Evolutionary conservation across 2,888 invertebrate genomes (phyloP), one percentile per base, ranked within the genome.

Genomic region (Caradrina clavipalpis): DNA sequence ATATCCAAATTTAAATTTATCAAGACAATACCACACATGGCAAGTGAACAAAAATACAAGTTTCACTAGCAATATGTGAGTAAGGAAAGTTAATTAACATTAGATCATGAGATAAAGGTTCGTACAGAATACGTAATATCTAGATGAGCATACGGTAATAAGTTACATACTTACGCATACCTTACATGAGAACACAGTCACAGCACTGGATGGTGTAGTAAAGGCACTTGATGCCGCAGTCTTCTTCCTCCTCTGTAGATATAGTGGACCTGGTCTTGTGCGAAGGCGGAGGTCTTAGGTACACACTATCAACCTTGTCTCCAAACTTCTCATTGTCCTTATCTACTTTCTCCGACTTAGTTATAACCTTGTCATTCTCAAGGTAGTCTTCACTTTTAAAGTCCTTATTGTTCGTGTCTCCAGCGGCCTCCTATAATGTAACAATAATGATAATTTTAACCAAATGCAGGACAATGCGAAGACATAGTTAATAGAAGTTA

Each of bases 191-290:
- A 68, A 96, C 95, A 90, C 97, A 97, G 83, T 97, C 97, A 91
- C 97, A 97, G 85, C 97, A 97, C 87, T 97, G 96, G 83, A 97
- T 92, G 2, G 97, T 96, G 81, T 96, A 97, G 84, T 97, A 97
- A 21, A 97, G 92, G 84, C 97, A 97, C 86, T 96, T 96, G 17
- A 97, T 95, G 65, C 96, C 95, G 82, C 97, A 97, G 60, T 94
- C 95, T 75, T 97, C 96, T 21, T 97, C 96, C 71, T 97, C 96
- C 5, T 90, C 89, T 0, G 88, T 87, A 61, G 94, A 88, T 0
- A 87, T 78, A 11, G 82, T 82, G 0, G 93, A 90, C 5, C 88
- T 84, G 2, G 89, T 78, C 67, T 94, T 94, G 47, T 91, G 89
- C 2, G 89, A 76, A 0, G 92, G 90, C 1, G 89, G 89, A 17